Conservation (phyloP, 2,113 vertebrate genomes). For the Syrrhaptes paradoxus region DNA sequence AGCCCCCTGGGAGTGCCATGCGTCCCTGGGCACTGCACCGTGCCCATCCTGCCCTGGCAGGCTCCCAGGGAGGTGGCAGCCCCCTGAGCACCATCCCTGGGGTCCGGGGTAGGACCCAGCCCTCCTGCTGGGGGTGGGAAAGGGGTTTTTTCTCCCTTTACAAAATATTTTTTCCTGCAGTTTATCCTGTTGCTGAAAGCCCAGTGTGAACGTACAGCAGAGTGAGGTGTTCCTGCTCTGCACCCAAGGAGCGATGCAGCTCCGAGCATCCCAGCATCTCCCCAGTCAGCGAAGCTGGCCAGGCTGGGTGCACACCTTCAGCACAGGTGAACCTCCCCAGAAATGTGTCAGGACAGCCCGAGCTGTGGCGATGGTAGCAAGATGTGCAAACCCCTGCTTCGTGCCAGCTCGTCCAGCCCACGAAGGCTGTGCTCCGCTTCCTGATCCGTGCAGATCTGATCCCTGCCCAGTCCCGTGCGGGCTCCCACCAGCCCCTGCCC, state of each 20-base stretch:
- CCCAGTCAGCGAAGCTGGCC: rapidly evolving
- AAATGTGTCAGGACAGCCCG: background rate
- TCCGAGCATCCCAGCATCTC: background rate
- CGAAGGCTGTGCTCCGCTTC: background rate
- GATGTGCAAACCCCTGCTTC: rapidly evolving
- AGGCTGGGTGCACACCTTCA: background rate
- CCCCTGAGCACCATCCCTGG: background rate
- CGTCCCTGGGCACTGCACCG: rapidly evolving
- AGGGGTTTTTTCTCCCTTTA: background rate
- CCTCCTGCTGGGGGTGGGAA: background rate
- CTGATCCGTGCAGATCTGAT: background rate
- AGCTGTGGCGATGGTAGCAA: rapidly evolving
- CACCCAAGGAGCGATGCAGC: rapidly evolving
- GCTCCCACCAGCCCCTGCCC: background rate
- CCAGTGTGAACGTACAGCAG: background rate
- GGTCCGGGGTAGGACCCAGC: no score
- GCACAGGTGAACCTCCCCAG: background rate
- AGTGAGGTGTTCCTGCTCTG: background rate
- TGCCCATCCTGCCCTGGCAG: background rate
- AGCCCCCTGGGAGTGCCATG: rapidly evolving
- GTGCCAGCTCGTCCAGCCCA: rapidly evolving
- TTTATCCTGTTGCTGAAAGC: background rate
- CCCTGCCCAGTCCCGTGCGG: background rate
- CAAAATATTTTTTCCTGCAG: background rate
- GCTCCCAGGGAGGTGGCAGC: background rate